Evolutionary conservation across 2,113 vertebrate species (phyloP).

Genomic region (Cyanoliseus patagonus): DNA sequence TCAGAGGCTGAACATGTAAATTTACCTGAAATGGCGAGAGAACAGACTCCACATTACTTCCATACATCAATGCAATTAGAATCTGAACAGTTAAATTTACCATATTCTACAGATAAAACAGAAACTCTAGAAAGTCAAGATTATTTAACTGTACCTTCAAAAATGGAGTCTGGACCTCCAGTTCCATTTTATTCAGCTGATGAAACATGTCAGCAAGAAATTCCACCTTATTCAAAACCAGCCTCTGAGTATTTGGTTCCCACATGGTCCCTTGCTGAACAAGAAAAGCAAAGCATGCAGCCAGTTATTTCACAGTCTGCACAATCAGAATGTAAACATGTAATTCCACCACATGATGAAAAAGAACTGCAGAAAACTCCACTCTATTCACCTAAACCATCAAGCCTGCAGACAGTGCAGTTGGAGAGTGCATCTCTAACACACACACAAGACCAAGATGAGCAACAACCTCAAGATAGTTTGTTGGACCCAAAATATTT

Average conservation of each 20-base stretch:
- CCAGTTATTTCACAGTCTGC: background rate
- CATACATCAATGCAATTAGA: background rate
- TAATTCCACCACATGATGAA: background rate
- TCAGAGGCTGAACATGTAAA: background rate
- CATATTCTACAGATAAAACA: background rate
- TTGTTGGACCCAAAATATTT: background rate
- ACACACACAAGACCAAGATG: background rate
- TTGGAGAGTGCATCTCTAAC: background rate
- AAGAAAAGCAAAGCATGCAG: background rate
- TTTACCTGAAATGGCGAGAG: conserved; percentile 15
- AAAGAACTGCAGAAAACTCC: background rate
- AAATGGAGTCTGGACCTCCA: background rate
- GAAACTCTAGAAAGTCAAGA: background rate
- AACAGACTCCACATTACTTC: conserved; percentile 33
- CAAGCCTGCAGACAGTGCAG: background rate
- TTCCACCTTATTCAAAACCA: background rate
- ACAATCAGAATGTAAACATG: background rate
- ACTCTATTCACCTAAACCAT: background rate
- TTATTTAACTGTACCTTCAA: conserved; percentile 17
- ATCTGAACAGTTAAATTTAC: conserved; percentile 11
- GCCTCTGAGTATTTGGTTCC: background rate
- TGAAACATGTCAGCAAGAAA: background rate
- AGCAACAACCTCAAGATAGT: background rate
- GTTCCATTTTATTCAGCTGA: background rate
- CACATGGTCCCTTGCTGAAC: background rate